phyloP scores from a whole-genome alignment of 1,140 invertebrate genomes.

The Drosophila asahinai region DNA sequence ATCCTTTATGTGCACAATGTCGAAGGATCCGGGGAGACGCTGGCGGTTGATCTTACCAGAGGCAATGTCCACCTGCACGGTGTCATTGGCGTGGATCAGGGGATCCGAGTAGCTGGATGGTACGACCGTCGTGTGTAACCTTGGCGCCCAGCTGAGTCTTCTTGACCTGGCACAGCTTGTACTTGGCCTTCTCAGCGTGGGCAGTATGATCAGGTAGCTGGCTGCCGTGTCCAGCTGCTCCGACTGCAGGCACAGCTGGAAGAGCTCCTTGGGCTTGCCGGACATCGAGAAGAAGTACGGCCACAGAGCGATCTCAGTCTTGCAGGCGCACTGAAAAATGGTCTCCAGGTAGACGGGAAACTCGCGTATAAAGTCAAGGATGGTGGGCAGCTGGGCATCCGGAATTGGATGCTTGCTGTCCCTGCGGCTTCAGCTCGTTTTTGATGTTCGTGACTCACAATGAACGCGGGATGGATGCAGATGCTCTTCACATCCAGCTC shows the following conservation, averaged over 20 bases:
- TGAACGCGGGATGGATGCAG: no score
- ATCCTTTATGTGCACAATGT: slow-evolving; percentile 99
- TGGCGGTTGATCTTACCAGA: slow-evolving; percentile 97
- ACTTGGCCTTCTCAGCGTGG: slow-evolving; percentile 87
- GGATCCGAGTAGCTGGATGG: slow-evolving; percentile 99
- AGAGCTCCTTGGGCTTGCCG: slow-evolving; percentile 97
- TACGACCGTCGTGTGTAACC: slow-evolving; percentile 98
- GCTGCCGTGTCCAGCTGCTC: slow-evolving; percentile 98
- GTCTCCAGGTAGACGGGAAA: slow-evolving; percentile 90
- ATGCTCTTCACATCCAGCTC: no score
- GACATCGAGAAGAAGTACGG: slow-evolving; percentile 98
- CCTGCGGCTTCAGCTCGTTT: slow-evolving; percentile 88
- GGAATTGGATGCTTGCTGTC: no score
- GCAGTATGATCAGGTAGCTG: slow-evolving; percentile 98
- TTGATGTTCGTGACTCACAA: slow-evolving; percentile 92
- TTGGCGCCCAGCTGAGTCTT: slow-evolving; percentile 96
- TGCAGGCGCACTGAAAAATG: no score
- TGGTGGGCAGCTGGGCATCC: no score
- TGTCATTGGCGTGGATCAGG: slow-evolving; percentile 98
- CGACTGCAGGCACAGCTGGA: slow-evolving; percentile 96
- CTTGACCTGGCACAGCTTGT: slow-evolving; percentile 98
- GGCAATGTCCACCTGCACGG: slow-evolving; percentile 97
- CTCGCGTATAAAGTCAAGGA: no score
- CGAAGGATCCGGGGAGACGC: slow-evolving; percentile 99
- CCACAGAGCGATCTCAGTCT: slow-evolving; percentile 99